Conservation (phyloP, 2,888 invertebrate species). For the Drosophila tripunctata region DNA sequence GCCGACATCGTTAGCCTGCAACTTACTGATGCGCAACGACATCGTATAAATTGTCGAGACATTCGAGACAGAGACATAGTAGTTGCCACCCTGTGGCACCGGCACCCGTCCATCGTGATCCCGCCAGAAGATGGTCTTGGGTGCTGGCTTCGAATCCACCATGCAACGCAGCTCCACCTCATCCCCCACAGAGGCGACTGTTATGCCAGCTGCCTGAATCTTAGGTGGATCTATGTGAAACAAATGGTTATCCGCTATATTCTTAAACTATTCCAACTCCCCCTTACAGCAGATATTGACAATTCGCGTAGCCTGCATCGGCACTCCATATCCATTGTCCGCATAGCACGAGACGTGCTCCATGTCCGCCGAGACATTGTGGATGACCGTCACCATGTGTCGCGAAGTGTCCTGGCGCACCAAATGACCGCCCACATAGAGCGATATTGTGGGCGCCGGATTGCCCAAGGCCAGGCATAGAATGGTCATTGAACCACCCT, state of each 20-base stretch:
- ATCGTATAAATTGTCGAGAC: constrained; percentile 89
- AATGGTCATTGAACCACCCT: constrained; percentile 94
- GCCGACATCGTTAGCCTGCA: constrained; percentile 89
- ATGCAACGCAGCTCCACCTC: constrained; percentile 91
- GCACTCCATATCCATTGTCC: constrained; percentile 94
- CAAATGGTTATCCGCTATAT: background rate
- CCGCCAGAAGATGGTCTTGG: constrained; percentile 92
- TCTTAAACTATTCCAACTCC: background rate
- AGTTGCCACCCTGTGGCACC: constrained; percentile 91
- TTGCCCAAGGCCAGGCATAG: constrained; percentile 94
- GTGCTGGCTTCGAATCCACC: constrained; percentile 91
- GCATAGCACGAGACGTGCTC: constrained; percentile 94
- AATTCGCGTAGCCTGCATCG: constrained; percentile 92
- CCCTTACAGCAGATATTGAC: constrained; percentile 93
- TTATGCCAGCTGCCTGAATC: constrained; percentile 91
- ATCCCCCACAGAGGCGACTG: constrained; percentile 91
- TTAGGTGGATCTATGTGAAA: constrained; percentile 88
- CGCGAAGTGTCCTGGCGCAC: constrained; percentile 92
- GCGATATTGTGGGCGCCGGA: constrained; percentile 92
- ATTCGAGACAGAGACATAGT: constrained; percentile 87
- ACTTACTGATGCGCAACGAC: constrained; percentile 90
- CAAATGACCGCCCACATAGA: constrained; percentile 90
- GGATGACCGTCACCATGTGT: constrained; percentile 94
- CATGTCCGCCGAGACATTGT: constrained; percentile 93
- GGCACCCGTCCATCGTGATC: constrained; percentile 90